Conservation (phyloP, 2,888 invertebrate species). For the Andrena praecox region DNA sequence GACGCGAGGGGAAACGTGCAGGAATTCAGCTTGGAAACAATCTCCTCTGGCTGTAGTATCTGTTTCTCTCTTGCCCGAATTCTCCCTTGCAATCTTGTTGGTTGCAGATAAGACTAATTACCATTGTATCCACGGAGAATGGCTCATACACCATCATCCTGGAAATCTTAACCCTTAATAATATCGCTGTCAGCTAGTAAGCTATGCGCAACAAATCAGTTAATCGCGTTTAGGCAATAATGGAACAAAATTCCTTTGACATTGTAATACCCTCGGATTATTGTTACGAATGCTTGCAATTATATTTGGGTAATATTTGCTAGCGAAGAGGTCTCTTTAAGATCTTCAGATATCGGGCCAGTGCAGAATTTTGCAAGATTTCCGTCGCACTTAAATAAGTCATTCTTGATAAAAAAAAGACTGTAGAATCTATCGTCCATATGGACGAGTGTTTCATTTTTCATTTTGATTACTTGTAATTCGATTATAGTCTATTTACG, state of each 20-base stretch:
- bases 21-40: slow-evolving; percentile 71
- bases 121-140: slow-evolving; percentile 78
- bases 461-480: too few species aligned
- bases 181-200: slow-evolving; percentile 73
- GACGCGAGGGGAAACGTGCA: slow-evolving; percentile 64
- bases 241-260: slow-evolving; percentile 5
- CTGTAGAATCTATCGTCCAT: too few species aligned
- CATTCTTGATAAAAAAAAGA: too few species aligned
- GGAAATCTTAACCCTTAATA: slow-evolving; percentile 74
- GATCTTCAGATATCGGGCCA: background rate
- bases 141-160: slow-evolving; percentile 68
- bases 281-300: background rate
- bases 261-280: background rate
- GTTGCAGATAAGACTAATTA: slow-evolving; percentile 79
- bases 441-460: too few species aligned
- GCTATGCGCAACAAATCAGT: slow-evolving; percentile 48
- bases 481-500: too few species aligned
- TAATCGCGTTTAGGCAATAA: slow-evolving; percentile 35
- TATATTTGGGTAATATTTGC: background rate
- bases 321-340: background rate
- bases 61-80: slow-evolving; percentile 60
- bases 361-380: too few species aligned
- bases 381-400: too few species aligned
- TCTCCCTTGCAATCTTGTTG: slow-evolving; percentile 74
- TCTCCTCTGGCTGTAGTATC: slow-evolving; percentile 61